A percentile compares a stretch with the other conserved stretches of the same genome.
Conservation (phyloP, 2,113 vertebrate genomes). For the Okapia johnstoni region DNA sequence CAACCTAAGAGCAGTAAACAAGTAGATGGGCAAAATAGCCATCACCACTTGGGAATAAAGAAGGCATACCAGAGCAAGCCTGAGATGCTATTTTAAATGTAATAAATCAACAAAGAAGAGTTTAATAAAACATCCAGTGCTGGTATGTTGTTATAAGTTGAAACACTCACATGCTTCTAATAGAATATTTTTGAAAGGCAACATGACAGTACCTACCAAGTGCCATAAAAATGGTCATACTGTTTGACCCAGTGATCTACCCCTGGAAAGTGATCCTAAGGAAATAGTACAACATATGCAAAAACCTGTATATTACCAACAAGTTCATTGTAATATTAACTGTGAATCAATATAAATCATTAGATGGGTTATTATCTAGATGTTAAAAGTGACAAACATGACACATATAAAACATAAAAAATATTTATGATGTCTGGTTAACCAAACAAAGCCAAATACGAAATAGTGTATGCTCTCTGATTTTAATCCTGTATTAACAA, state of each 20-base stretch:
- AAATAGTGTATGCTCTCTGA: neutral
- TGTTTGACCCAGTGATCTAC: neutral
- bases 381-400: neutral
- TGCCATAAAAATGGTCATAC: neutral
- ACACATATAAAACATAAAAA: neutral
- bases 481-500: neutral
- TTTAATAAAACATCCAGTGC: neutral
- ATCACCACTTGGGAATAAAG: neutral
- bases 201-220: neutral
- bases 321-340: neutral
- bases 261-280: neutral
- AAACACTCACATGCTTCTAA: neutral
- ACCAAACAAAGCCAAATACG: neutral
- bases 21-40: neutral
- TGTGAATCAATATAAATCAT: conserved; percentile 7
- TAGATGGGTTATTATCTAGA: neutral
- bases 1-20: neutral
- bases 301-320: neutral
- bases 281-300: neutral
- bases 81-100: neutral
- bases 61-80: neutral
- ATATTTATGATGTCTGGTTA: neutral
- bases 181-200: neutral
- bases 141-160: neutral
- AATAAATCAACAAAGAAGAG: neutral